phyloP scores from a whole-genome alignment of 64 coral and sea anemone genomes.

The Montipora cactus region DNA sequence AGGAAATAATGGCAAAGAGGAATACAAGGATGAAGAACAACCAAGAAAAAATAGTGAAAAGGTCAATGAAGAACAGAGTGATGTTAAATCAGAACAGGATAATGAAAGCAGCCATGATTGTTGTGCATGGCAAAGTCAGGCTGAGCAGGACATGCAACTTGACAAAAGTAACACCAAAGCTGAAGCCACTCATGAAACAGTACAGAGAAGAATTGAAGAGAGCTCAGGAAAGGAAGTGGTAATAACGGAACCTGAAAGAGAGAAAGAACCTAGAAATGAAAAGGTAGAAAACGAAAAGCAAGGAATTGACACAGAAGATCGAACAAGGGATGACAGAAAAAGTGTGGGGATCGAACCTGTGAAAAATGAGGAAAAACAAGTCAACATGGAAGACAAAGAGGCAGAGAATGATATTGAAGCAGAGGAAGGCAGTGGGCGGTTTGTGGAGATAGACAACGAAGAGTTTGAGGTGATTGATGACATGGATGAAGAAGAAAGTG shows the following conservation, averaged over 20 bases:
- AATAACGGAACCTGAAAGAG: neutral
- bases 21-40: neutral
- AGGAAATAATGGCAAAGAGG: neutral
- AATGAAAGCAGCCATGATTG: neutral
- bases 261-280: neutral
- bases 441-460: conserved; percentile 40
- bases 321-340: neutral
- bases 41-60: neutral
- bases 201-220: neutral
- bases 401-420: conserved; percentile 8
- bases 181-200: neutral
- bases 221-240: neutral
- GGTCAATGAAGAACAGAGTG: neutral
- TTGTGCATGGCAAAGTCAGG: neutral
- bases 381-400: conserved; percentile 7
- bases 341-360: too few species aligned
- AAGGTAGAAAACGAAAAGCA: neutral
- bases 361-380: neutral
- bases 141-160: neutral
- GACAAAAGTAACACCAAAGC: neutral
- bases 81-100: neutral
- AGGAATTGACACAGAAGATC: neutral
- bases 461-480: conserved; percentile 54
- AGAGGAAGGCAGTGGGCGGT: conserved; percentile 38
- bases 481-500: conserved; percentile 44